phyloP scores from a whole-genome alignment of 1,140 invertebrate genomes.

The Trichonephila clavata region DNA sequence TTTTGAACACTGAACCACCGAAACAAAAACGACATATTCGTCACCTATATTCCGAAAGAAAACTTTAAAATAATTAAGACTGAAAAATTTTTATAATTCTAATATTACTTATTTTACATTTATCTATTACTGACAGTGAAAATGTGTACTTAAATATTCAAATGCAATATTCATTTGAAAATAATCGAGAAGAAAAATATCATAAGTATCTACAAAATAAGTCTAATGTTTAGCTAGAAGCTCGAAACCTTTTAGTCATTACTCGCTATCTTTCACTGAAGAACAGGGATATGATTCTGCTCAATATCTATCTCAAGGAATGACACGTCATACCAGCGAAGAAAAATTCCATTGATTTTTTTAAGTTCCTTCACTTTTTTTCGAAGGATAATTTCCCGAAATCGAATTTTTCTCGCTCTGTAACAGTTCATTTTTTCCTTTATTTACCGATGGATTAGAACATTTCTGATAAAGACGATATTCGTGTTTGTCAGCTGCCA shows the following conservation, averaged over 20 bases:
- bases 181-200: too few species aligned
- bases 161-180: too few species aligned
- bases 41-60: too few species aligned
- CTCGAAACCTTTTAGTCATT: not conserved
- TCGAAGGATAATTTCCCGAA: constrained; percentile 14
- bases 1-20: too few species aligned
- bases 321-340: not conserved
- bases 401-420: not conserved
- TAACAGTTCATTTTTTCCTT: not conserved
- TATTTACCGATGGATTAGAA: not conserved
- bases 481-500: not conserved
- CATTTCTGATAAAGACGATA: not conserved
- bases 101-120: too few species aligned
- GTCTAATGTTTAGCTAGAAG: too few species aligned
- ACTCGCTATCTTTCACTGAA: not conserved
- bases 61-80: too few species aligned
- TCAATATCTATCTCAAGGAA: not conserved
- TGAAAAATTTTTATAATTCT: too few species aligned
- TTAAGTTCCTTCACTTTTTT: not conserved
- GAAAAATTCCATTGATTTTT: not conserved
- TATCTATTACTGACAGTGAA: too few species aligned
- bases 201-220: too few species aligned
- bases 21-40: too few species aligned
- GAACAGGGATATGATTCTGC: not conserved
- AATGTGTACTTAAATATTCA: too few species aligned